Evolutionary conservation across 2,888 invertebrate species (phyloP), one percentile per base, ranked within the genome.

Genomic region (Hyles lineata): DNA sequence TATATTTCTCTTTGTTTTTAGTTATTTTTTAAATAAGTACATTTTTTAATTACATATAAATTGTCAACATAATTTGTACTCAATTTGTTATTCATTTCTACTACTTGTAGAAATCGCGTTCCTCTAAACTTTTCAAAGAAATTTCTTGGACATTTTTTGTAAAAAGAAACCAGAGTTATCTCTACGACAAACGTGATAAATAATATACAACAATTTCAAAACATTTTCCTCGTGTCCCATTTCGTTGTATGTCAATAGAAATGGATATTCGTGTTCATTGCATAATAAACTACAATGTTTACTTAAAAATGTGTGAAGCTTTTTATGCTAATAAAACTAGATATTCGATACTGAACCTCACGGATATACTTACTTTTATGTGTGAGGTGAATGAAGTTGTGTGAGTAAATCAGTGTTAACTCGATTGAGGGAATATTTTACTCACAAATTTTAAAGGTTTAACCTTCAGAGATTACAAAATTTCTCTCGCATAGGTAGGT

Each of bases 211-310:
- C 23, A 70, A 21, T 35, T 35, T 70, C 15, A 29, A 17, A 59
- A n/a, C 55, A 19, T 32, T 58, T 60, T 59, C n/a, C n/a, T 60
- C 59, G 58, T 60, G 23, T 43, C 58, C 23, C 59, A 59, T 21
- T 43, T 35, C 32, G n/a, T 55, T 55, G 58, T 58, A 60, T 43
- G 60, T 71, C 21, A 60, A 60, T 71, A 71, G 60, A 60, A 71
- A 60, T 35, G 60, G 70, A 70, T 67, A 67, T 67, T 43, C 43
- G 25, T 59, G 60, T 60, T 43, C 29, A 60, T 71, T 71, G 35
- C 60, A 23, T 25, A 71, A 71, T 60, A 43, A 23, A 43, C 70
- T 63, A 11, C 23, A 67, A 67, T 50, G 67, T 50, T 50, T 67
- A 67, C 43, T 50, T 50, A 15, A 67, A 63, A 50, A 67, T 43